These are phyloP conservation scores for Macrosiphum euphorbiae DNA, from an alignment of 2,888 invertebrate genomes.

Conservation along the genomic window DNA sequence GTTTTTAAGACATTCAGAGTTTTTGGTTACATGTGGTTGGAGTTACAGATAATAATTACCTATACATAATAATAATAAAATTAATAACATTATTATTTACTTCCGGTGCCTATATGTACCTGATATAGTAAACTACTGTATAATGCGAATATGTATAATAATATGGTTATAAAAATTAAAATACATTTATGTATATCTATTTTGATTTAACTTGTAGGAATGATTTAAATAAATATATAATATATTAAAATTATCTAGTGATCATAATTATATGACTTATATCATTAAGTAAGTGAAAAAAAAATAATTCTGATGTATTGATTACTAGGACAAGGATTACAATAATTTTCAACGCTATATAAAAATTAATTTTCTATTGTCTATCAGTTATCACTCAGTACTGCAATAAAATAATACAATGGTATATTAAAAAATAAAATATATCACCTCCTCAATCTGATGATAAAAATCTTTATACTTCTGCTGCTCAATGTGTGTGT, in stretches of 20 bases:
- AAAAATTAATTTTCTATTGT: not conserved
- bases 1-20: not conserved
- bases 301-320: not conserved
- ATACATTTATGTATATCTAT: not conserved
- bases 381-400: not conserved
- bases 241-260: not conserved
- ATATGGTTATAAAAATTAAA: not conserved
- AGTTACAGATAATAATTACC: not conserved
- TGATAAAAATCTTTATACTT: not conserved
- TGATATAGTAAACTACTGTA: not conserved
- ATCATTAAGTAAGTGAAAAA: not conserved
- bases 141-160: not conserved
- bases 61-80: not conserved
- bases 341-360: not conserved
- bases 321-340: not conserved
- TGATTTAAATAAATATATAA: not conserved
- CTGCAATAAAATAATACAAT: not conserved
- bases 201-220: not conserved
- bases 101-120: not conserved
- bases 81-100: not conserved
- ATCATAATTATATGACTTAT: not conserved
- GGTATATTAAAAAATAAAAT: not conserved
- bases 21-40: not conserved
- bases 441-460: not conserved
- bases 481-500: not conserved